phyloP scores from a whole-genome alignment of 2,113 vertebrate genomes.

The Suricata suricatta region DNA sequence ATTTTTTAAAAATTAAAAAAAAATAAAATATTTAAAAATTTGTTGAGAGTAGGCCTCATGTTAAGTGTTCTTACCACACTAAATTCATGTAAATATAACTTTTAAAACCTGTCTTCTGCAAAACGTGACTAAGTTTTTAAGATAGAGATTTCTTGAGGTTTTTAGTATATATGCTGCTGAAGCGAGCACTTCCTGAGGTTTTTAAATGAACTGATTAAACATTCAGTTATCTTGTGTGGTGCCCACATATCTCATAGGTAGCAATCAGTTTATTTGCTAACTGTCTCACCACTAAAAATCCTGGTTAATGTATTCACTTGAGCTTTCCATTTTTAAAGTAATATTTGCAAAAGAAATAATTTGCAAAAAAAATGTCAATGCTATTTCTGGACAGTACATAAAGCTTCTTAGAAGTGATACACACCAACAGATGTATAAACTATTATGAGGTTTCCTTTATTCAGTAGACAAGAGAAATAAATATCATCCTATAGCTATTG shows the following conservation, averaged over 20 bases:
- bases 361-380: not conserved
- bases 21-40: not conserved
- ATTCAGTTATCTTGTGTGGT: not conserved
- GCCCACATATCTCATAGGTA: not conserved
- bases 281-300: not conserved
- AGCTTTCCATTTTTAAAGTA: slow-evolving; percentile 24
- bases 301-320: not conserved
- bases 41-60: not conserved
- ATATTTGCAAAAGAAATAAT: not conserved
- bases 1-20: too few species aligned
- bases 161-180: not conserved
- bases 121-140: not conserved
- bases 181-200: not conserved
- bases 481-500: not conserved
- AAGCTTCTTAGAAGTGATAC: not conserved
- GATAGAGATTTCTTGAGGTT: not conserved
- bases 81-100: not conserved
- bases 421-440: not conserved
- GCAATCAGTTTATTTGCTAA: not conserved
- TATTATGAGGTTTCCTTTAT: not conserved
- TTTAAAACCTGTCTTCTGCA: not conserved
- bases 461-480: not conserved
- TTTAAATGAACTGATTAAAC: not conserved
- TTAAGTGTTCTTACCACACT: not conserved
- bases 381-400: not conserved